phyloP scores from a whole-genome alignment of 1,140 invertebrate species.

The Drosophila guanche region DNA sequence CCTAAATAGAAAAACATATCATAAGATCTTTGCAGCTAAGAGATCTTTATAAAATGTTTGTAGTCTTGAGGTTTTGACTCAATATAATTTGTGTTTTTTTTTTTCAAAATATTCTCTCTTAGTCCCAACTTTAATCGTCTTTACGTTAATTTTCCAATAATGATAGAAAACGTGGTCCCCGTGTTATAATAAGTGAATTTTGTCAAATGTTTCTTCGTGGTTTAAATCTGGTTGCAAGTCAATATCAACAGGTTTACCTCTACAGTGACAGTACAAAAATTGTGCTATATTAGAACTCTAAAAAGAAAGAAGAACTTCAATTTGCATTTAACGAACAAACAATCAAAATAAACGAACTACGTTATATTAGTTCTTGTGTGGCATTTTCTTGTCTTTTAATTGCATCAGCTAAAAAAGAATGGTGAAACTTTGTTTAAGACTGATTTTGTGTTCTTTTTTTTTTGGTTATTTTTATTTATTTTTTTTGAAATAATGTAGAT shows the following conservation, averaged over 20 bases:
- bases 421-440: constrained; percentile 37
- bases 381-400: constrained; percentile 28
- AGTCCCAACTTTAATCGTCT: too few species aligned
- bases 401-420: constrained; percentile 49
- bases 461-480: constrained; percentile 1
- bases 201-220: constrained; percentile 3
- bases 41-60: too few species aligned
- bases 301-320: constrained; percentile 53
- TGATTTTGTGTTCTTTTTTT: constrained; percentile 23
- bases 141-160: too few species aligned
- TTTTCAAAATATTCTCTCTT: too few species aligned
- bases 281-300: constrained; percentile 43
- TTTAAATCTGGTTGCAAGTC: constrained; percentile 35
- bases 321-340: constrained; percentile 62
- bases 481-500: constrained; percentile 55
- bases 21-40: neutral
- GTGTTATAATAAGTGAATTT: constrained; percentile 7
- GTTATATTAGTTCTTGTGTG: constrained; percentile 56
- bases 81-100: too few species aligned
- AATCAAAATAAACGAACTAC: constrained; percentile 41
- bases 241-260: constrained; percentile 34
- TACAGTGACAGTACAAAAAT: constrained; percentile 37
- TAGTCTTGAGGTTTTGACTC: too few species aligned
- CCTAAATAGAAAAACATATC: neutral
- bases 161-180: too few species aligned